Percentiles rank a stretch among this genome's conserved stretches.
Conservation (phyloP, 2,113 vertebrate genomes). For the Zingel zingel region DNA sequence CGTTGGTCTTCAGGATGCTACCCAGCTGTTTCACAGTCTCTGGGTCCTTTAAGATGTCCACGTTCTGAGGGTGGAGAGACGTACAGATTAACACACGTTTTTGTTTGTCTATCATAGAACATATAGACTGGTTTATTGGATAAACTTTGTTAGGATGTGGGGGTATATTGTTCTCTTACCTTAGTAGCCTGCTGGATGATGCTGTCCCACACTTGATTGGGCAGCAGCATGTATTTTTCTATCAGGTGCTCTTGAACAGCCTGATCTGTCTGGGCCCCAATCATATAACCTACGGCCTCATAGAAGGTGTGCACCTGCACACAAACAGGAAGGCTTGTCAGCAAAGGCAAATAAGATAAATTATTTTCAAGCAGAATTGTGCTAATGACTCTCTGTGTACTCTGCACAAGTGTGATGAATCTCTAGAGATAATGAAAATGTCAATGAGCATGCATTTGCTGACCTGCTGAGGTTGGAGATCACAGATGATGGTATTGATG, state of each 20-base stretch:
- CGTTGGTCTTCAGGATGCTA: constrained; percentile 98
- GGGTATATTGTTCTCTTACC: constrained; percentile 73
- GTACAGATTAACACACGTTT: neutral
- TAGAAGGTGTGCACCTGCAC: constrained; percentile 97
- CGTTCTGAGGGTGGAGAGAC: constrained; percentile 86
- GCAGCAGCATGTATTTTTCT: constrained; percentile 99
- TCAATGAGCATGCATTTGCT: neutral
- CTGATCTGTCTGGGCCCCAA: constrained; percentile 98
- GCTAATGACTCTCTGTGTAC: neutral
- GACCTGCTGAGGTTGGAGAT: constrained; percentile 99
- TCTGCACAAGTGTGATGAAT: neutral
- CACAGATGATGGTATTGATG: constrained; percentile 99
- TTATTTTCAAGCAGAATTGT: no score
- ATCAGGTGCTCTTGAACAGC: constrained; percentile 97
- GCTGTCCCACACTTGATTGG: constrained; percentile 99
- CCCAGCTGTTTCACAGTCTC: constrained; percentile 99
- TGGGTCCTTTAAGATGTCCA: constrained; percentile 99
- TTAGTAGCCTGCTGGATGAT: constrained; percentile 99
- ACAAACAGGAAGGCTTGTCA: constrained; percentile 1
- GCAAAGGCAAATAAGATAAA: neutral
- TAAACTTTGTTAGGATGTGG: no score
- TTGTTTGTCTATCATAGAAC: neutral
- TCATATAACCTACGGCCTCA: constrained; percentile 99
- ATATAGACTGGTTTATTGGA: no score
- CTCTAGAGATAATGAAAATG: neutral